Evolutionary conservation across 2,797 vertebrate species (phyloP).

Genomic region (Buceros bicornis): DNA sequence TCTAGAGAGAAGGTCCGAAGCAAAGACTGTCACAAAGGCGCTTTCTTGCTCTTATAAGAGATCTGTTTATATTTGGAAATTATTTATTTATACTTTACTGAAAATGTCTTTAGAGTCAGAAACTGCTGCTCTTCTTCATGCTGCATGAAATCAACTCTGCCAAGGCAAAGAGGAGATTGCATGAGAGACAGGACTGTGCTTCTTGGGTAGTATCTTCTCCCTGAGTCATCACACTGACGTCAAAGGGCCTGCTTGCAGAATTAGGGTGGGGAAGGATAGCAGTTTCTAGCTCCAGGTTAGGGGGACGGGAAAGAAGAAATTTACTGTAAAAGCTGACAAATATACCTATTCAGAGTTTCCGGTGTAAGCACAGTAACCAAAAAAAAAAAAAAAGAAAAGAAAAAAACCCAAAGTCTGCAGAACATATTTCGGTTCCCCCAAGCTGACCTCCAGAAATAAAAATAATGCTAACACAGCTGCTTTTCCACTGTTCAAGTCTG

Average conservation of each 20-base stretch:
- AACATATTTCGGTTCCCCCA: slow-evolving; percentile 78
- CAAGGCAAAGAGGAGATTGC: not conserved
- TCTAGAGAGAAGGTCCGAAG: not conserved
- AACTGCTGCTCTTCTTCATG: not conserved
- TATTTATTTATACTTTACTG: not conserved
- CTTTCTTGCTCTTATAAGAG: not conserved
- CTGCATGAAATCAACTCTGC: rapidly evolving
- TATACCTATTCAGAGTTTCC: slow-evolving; percentile 71
- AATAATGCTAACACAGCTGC: slow-evolving; percentile 76
- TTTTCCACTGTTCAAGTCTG: slow-evolving; percentile 27
- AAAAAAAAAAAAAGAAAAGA: not conserved
- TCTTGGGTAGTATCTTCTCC: not conserved
- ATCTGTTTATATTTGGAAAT: not conserved
- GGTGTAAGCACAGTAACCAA: slow-evolving; percentile 69
- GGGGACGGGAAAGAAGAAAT: slow-evolving; percentile 63
- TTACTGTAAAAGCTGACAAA: slow-evolving; percentile 75
- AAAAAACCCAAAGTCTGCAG: slow-evolving; percentile 65
- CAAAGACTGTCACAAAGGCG: not conserved
- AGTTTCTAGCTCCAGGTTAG: slow-evolving; percentile 61
- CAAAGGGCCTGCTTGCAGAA: not conserved
- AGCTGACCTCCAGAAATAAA: slow-evolving; percentile 73
- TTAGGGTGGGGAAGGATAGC: slow-evolving; percentile 51
- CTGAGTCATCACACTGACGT: not conserved
- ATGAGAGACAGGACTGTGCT: not conserved
- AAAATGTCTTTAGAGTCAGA: not conserved